A percentile compares a stretch with the other conserved stretches of the same genome.
Conservation (phyloP, 37 sponge, comb jelly and placozoan species). For the Haliclona indistincta region DNA sequence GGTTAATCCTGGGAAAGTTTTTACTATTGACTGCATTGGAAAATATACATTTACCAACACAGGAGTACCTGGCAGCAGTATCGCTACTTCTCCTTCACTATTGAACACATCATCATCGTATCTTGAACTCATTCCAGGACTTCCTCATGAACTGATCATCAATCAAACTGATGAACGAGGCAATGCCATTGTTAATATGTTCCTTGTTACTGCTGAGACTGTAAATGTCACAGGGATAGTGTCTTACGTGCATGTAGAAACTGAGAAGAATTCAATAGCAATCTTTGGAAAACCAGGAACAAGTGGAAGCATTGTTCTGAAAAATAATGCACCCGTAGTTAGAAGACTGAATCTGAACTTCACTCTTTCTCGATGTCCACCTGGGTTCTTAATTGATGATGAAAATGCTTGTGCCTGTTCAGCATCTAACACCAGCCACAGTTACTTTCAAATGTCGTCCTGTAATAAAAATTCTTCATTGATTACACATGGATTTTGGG, state of each 20-base stretch:
- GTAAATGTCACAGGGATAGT: no score
- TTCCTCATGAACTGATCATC: background rate
- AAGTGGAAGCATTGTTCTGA: background rate
- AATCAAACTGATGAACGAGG: background rate
- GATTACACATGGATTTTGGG: slow-evolving; percentile 23
- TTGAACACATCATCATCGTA: background rate
- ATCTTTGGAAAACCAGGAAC: background rate
- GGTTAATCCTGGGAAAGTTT: background rate
- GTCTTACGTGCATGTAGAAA: no score
- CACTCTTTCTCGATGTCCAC: background rate
- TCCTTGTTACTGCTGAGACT: background rate
- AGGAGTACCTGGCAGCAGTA: background rate
- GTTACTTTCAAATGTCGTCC: background rate
- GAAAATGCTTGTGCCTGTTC: slow-evolving; percentile 20
- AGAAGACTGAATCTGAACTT: background rate
- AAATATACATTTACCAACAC: background rate
- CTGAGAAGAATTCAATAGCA: background rate
- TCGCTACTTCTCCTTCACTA: background rate
- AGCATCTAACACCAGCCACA: background rate
- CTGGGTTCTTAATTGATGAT: slow-evolving; percentile 1
- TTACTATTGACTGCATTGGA: background rate
- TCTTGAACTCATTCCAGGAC: background rate
- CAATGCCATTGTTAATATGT: background rate
- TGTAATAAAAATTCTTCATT: slow-evolving; percentile 12
- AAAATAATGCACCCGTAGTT: background rate